Conservation (phyloP, 2,888 invertebrate species). For the Hedya salicella region DNA sequence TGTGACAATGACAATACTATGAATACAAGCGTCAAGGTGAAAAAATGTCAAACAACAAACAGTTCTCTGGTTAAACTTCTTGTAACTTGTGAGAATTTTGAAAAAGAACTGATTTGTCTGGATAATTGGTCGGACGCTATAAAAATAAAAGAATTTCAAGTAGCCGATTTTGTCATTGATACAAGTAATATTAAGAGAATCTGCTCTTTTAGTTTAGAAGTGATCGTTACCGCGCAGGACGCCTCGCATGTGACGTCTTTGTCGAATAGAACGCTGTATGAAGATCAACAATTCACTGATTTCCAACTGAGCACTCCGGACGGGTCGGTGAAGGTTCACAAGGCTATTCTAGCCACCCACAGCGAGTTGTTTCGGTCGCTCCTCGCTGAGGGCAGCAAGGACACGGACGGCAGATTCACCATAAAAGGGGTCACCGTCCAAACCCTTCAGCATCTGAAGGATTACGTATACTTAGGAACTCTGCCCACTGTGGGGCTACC, state of each 20-base stretch:
- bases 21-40: too few relatives aligned
- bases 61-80: too few relatives aligned
- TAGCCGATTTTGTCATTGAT: too few relatives aligned
- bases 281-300: constrained; percentile 62
- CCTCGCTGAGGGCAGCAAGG: constrained; percentile 57
- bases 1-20: too few relatives aligned
- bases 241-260: too few relatives aligned
- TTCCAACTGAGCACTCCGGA: constrained; percentile 63
- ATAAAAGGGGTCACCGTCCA: constrained; percentile 55
- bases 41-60: too few relatives aligned
- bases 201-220: not conserved
- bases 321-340: constrained; percentile 61
- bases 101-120: too few relatives aligned
- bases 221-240: not conserved
- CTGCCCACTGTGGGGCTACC: constrained; percentile 58
- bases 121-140: too few relatives aligned
- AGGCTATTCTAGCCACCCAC: constrained; percentile 59
- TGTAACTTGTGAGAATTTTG: too few relatives aligned
- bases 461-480: constrained; percentile 59
- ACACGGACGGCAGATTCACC: too few relatives aligned
- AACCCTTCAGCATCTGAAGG: constrained; percentile 60
- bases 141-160: too few relatives aligned
- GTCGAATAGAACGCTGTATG: not conserved
- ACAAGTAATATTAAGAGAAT: too few relatives aligned
- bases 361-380: constrained; percentile 61